Evolutionary conservation across 2,113 vertebrate species (phyloP), one percentile per base, ranked within the genome.

Genomic region (Cacatua alba): DNA sequence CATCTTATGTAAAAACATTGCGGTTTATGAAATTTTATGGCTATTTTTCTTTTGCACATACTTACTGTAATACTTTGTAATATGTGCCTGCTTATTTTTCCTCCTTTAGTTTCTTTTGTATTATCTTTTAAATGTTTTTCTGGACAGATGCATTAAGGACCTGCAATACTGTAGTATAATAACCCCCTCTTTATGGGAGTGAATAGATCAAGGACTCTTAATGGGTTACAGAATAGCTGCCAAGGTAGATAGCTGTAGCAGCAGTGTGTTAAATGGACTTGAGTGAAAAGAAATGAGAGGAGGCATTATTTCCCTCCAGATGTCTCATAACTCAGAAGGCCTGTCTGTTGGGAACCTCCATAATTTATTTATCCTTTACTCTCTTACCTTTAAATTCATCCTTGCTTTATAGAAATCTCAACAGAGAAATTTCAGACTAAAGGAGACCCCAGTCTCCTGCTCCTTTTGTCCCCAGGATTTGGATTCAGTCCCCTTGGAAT

Each of bases 131-230:
- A 93, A 90, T 75, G 57, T 75, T 86, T 91, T 81, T 88, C 87
- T 92, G 88, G 77, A 76, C 41, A 62, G 48, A 76, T 79, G 37
- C 83, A 87, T 93, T 94, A 88, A 76, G 76, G 62, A 87, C 37
- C 28, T 86, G 26, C 51, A 84, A 76, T 76, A 48, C n/a, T 84
- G 17, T n/a, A 84, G 46, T 52, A 55, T 69, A 68, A 69, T 91
- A 1, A 11, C 1, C 12, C 4, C 5, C 21, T 70, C 48, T 95
- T 89, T 90, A 69, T 69, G 69, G 9, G 31, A 82, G 46, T 94
- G 88, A 94, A 87, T 80, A 95, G 90, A 93, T 91, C 91, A 96
- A 96, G 95, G 96, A 90, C 94, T 94, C 88, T 91, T 97, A 96
- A 96, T 89, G 88, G 90, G 52, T 93, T 94, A 90, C 88, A 94